Conservation (phyloP, 2,888 invertebrate genomes). For the Stenolophus ochropezus region DNA sequence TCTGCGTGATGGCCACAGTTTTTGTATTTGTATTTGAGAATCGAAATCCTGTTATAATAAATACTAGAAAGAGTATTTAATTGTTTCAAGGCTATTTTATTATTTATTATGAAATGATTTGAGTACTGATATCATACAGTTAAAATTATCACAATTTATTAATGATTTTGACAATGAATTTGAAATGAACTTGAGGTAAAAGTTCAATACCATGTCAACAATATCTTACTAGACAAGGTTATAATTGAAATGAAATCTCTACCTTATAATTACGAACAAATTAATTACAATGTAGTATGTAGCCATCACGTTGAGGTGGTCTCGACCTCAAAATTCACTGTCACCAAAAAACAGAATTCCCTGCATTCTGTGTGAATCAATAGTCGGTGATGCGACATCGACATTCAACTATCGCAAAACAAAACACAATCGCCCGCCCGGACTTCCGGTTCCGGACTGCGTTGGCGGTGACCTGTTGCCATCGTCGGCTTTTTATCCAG, state of each 20-base stretch:
- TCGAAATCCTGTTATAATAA: no score
- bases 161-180: neutral
- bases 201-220: neutral
- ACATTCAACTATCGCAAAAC: conserved; percentile 29
- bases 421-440: conserved; percentile 16
- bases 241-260: neutral
- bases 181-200: neutral
- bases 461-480: conserved; percentile 16
- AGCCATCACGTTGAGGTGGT: neutral
- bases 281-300: neutral
- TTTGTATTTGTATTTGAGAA: no score
- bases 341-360: conserved; percentile 3
- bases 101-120: no score
- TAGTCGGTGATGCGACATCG: conserved; percentile 12
- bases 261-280: neutral
- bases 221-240: neutral
- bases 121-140: no score
- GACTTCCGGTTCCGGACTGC: conserved; percentile 16
- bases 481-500: neutral
- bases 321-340: neutral
- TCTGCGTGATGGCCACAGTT: no score
- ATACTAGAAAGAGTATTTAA: no score
- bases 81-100: no score
- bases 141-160: neutral
- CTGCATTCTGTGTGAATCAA: conserved; percentile 4